Conservation (phyloP, 2,888 invertebrate genomes). For the Sarcophaga subvicina region DNA sequence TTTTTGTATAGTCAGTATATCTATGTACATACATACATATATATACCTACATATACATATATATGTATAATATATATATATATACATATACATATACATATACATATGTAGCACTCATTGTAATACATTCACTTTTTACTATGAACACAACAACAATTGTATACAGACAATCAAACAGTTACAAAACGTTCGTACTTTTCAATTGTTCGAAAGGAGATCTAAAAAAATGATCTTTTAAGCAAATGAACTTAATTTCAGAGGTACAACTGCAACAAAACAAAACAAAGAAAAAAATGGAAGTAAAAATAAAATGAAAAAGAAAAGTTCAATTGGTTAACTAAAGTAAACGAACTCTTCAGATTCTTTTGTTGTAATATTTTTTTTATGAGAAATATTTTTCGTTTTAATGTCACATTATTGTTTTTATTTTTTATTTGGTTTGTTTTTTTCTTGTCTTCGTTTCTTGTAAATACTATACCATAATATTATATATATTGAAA, state of each 20-base stretch:
- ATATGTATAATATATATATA: too few relatives aligned
- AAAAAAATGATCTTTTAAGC: conserved; percentile 55
- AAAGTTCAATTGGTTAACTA: conserved; percentile 61
- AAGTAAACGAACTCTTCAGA: conserved; percentile 60
- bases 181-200: conserved; percentile 8
- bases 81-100: too few relatives aligned
- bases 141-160: neutral
- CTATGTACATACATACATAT: neutral
- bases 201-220: conserved; percentile 49
- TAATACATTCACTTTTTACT: conserved; percentile 63
- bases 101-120: conserved; percentile 31
- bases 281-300: conserved; percentile 1
- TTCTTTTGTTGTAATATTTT: conserved; percentile 55
- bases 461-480: conserved; percentile 49
- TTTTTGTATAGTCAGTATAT: conserved; percentile 15
- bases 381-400: neutral
- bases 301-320: conserved; percentile 25
- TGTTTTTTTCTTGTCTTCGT: conserved; percentile 22
- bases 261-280: neutral
- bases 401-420: neutral
- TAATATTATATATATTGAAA: neutral
- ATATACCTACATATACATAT: too few relatives aligned
- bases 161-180: neutral
- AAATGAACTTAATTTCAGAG: conserved; percentile 54
- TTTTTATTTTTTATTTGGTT: conserved; percentile 8